These are phyloP conservation scores for Magallana angulata DNA, from an alignment of 1,140 invertebrate genomes.

Conservation along the genomic window DNA sequence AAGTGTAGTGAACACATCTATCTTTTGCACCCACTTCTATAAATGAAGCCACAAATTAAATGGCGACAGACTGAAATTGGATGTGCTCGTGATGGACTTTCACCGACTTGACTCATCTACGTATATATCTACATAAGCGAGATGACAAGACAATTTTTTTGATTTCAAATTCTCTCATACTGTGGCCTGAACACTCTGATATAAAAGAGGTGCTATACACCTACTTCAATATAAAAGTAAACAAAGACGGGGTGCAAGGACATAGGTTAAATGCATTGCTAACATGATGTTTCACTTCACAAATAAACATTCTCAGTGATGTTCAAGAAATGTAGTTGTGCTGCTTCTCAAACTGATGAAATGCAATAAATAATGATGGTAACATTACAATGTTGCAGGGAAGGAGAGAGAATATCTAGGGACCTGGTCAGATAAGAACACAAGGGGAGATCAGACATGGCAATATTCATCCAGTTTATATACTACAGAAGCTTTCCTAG, in stretches of 20 bases:
- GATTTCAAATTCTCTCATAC: background rate
- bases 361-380: conserved; percentile 25
- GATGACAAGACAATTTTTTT: conserved; percentile 1
- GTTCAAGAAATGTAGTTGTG: background rate
- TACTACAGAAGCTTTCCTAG: conserved; percentile 33
- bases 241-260: background rate
- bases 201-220: background rate
- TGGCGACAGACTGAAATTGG: background rate
- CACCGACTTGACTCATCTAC: background rate
- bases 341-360: background rate
- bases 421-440: conserved; percentile 26
- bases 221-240: background rate
- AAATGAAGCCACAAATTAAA: background rate
- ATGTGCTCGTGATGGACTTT: background rate
- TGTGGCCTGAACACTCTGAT: background rate
- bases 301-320: no score
- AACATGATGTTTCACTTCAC: no score
- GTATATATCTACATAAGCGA: background rate
- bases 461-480: conserved; percentile 4
- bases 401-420: background rate
- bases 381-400: conserved; percentile 6
- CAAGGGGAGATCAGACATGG: background rate
- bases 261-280: no score
- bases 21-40: conserved; percentile 16
- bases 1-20: conserved; percentile 25